Percentiles rank a stretch among this genome's conserved stretches.
These are phyloP conservation scores for Reticulitermes speratus DNA, from an alignment of 1,140 invertebrate species.

Conservation along the genomic window DNA sequence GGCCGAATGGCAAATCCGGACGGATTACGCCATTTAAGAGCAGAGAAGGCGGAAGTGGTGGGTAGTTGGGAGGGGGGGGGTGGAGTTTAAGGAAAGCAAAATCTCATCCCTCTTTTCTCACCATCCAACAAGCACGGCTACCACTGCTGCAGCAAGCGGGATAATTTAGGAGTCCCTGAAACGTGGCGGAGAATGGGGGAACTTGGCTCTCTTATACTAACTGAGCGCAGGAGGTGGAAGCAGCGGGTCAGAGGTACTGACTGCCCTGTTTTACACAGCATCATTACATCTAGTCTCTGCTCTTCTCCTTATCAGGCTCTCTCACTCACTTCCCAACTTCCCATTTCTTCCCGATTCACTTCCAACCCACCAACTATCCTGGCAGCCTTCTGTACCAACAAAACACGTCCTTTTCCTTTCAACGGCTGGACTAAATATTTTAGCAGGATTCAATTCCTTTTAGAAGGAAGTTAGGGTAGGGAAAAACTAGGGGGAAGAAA, in stretches of 20 bases:
- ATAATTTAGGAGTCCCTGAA: constrained; percentile 27
- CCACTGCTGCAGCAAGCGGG: not conserved
- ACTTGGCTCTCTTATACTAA: constrained; percentile 21
- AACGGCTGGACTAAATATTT: constrained; percentile 31
- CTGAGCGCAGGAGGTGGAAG: constrained; percentile 10
- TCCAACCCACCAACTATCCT: not conserved
- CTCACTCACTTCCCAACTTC: not conserved
- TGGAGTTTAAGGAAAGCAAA: constrained; percentile 23
- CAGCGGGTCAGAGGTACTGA: not conserved
- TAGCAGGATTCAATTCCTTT: constrained; percentile 29
- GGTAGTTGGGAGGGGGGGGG: not conserved
- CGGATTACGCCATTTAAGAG: constrained; percentile 32
- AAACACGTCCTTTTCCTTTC: constrained; percentile 22
- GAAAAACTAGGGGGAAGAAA: not conserved
- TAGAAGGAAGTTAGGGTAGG: constrained; percentile 12
- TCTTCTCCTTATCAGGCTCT: not conserved
- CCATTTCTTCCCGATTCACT: not conserved
- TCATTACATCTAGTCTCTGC: constrained; percentile 27
- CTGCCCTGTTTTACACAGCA: constrained; percentile 16
- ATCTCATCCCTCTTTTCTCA: constrained; percentile 26
- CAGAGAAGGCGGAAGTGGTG: constrained; percentile 26
- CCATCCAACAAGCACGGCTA: constrained; percentile 21
- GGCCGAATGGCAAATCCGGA: constrained; percentile 31
- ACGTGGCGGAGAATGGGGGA: constrained; percentile 26
- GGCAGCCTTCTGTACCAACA: not conserved